phyloP scores from a whole-genome alignment of 2,113 vertebrate species.

The Nicator chloris region DNA sequence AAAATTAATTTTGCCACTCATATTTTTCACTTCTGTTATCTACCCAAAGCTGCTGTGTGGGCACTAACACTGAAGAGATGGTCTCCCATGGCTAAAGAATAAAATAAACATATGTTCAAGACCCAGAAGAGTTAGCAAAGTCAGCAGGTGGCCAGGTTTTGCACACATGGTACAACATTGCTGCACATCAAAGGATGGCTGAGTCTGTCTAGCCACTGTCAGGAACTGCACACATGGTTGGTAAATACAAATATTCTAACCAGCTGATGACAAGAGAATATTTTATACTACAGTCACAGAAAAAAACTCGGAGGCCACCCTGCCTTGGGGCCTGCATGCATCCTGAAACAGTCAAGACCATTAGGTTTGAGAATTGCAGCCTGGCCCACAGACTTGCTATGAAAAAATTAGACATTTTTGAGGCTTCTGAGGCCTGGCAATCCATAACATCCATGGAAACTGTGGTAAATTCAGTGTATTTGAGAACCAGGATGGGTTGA shows the following conservation, averaged over 20 bases:
- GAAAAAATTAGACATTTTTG: slow-evolving; percentile 31
- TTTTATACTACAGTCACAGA: neutral
- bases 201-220: neutral
- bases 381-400: neutral
- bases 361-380: neutral
- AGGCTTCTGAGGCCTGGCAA: slow-evolving; percentile 35
- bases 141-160: neutral
- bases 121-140: neutral
- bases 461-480: neutral
- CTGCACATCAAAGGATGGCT: neutral
- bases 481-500: neutral
- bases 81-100: neutral
- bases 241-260: neutral
- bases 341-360: neutral
- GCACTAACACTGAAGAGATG: neutral
- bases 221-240: neutral
- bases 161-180: neutral
- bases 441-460: neutral
- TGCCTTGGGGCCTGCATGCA: neutral
- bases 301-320: neutral
- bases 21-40: neutral
- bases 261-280: neutral
- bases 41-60: neutral
- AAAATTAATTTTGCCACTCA: neutral
- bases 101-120: neutral